Evolutionary conservation across 2,113 vertebrate species (phyloP).

Genomic region (Gallinago jamesoni): DNA sequence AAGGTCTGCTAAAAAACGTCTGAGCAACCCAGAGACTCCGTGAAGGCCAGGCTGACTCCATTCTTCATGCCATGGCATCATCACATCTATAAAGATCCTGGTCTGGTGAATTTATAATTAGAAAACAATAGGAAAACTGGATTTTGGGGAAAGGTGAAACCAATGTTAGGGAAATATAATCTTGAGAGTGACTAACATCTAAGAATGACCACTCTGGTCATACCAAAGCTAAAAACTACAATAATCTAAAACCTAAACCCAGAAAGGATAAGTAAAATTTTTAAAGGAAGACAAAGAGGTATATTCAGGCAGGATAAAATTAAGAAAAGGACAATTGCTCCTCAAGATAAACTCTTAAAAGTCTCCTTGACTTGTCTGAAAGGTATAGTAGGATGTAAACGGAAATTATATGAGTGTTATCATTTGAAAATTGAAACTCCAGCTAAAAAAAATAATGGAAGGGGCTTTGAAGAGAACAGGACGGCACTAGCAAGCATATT

Average conservation of each 20-base stretch:
- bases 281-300: neutral
- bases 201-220: neutral
- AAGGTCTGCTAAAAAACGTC: neutral
- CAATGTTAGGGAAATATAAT: neutral
- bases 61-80: neutral
- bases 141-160: neutral
- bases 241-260: neutral
- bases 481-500: neutral
- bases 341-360: neutral
- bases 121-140: neutral
- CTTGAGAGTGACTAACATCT: neutral
- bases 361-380: neutral
- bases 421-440: neutral
- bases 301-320: neutral
- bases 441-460: neutral
- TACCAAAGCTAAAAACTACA: neutral
- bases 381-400: neutral
- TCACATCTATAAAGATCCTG: neutral
- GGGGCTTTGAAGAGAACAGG: neutral
- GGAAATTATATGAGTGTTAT: neutral
- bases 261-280: neutral
- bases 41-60: neutral
- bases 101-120: neutral
- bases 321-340: neutral
- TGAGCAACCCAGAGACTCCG: neutral